These are phyloP conservation scores for Drosophila trapezifrons DNA, from an alignment of 1,140 invertebrate genomes.

Conservation along the genomic window DNA sequence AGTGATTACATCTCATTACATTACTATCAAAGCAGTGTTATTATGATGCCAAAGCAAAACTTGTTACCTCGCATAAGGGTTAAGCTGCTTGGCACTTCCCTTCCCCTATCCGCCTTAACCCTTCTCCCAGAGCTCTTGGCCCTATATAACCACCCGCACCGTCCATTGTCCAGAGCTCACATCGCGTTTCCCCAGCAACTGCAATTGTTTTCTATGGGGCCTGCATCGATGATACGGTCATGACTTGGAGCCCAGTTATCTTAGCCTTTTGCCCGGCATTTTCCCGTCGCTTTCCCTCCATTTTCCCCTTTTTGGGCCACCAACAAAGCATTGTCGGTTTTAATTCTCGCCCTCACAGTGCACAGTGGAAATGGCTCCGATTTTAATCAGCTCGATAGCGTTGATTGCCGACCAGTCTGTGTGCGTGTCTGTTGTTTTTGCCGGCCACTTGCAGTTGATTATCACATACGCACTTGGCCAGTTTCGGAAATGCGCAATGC, in stretches of 20 bases:
- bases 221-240: conserved; percentile 66
- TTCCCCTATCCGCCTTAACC: background rate
- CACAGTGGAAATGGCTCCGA: conserved; percentile 50
- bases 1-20: background rate
- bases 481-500: conserved; percentile 1
- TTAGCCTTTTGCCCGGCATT: conserved; percentile 26
- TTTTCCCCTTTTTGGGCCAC: background rate
- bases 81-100: background rate
- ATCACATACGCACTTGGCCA: conserved; percentile 36
- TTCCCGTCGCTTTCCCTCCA: background rate
- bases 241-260: conserved; percentile 64
- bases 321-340: conserved; percentile 32
- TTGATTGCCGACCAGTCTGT: conserved; percentile 46
- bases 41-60: background rate
- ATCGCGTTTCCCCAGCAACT: conserved; percentile 36
- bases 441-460: conserved; percentile 52
- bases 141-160: conserved; percentile 13
- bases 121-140: background rate
- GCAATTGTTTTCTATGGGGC: conserved; percentile 72
- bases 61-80: background rate
- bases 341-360: conserved; percentile 54
- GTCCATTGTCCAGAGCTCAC: conserved; percentile 44
- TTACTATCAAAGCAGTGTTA: background rate
- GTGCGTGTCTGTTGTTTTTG: conserved; percentile 22
- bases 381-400: conserved; percentile 73